These are phyloP conservation scores for Pleuronectes platessa DNA, from an alignment of 2,113 vertebrate genomes.

Conservation along the genomic window DNA sequence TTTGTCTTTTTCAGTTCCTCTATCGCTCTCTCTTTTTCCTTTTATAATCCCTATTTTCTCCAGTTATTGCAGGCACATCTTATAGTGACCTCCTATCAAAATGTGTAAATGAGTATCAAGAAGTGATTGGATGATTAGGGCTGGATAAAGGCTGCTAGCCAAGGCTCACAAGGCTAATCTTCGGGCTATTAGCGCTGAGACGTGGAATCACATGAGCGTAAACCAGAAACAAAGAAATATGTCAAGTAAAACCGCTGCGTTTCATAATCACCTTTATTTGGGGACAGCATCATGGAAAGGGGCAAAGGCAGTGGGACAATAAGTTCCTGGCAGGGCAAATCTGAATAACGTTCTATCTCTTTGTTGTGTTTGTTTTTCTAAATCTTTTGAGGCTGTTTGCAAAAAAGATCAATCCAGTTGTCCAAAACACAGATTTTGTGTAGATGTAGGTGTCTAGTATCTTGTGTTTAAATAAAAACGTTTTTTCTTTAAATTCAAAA, in stretches of 20 bases:
- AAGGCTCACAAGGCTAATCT: conserved; percentile 23
- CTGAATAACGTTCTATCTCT: background rate
- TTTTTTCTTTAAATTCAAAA: too few species aligned
- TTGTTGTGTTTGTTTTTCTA: background rate
- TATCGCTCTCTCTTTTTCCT: conserved; percentile 1
- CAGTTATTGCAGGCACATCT: background rate
- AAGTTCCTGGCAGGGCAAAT: background rate
- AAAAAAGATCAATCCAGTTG: background rate
- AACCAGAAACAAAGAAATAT: conserved; percentile 18
- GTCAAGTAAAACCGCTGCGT: conserved; percentile 1
- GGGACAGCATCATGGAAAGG: background rate
- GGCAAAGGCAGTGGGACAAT: background rate
- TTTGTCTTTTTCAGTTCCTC: conserved; percentile 3
- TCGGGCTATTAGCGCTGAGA: conserved; percentile 11
- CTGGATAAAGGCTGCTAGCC: conserved; percentile 20
- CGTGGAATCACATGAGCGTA: conserved; percentile 29
- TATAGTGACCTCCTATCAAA: background rate
- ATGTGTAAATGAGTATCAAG: conserved; percentile 6
- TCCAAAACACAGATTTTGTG: background rate
- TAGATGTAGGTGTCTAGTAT: too few species aligned
- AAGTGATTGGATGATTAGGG: conserved; percentile 2
- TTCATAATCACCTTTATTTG: background rate
- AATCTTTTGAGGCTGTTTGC: background rate
- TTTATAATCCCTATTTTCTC: background rate
- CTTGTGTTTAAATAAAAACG: too few species aligned